Percentiles rank a stretch among this genome's conserved stretches.
Evolutionary conservation across 2,888 invertebrate genomes (phyloP).

Genomic region (Synergus itoensis): DNA sequence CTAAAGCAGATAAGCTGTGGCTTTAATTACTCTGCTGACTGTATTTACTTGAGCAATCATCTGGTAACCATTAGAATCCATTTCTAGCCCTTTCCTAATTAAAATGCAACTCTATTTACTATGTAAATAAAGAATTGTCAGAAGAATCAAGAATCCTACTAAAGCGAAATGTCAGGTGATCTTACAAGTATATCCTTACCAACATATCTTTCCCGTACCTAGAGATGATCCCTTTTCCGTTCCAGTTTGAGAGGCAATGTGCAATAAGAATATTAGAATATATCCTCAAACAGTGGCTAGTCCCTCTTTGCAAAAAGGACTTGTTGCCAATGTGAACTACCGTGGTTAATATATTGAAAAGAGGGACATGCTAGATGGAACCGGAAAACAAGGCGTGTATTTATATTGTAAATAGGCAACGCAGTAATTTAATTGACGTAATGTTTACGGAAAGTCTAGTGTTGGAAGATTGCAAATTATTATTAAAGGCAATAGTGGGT

Average conservation of each 20-base stretch:
- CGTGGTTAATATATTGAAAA: conserved; percentile 17
- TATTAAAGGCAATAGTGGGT: conserved; percentile 72
- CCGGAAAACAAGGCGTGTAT: conserved; percentile 64
- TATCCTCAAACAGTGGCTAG: conserved; percentile 27
- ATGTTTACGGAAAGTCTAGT: conserved; percentile 68
- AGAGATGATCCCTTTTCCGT: conserved; percentile 11
- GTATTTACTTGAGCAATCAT: neutral
- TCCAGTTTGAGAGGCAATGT: conserved; percentile 42
- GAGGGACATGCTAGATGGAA: conserved; percentile 41
- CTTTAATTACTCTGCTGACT: neutral
- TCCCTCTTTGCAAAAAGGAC: conserved; percentile 13
- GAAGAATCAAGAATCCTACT: conserved; percentile 21
- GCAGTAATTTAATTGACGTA: conserved; percentile 65
- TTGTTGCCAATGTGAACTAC: neutral
- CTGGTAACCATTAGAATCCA: neutral
- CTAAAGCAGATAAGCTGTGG: neutral
- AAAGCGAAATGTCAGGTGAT: neutral
- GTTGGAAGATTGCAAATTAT: conserved; percentile 70
- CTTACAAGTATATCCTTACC: conserved; percentile 17
- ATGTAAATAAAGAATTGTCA: neutral
- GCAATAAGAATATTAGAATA: conserved; percentile 50
- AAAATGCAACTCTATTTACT: neutral
- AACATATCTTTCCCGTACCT: conserved; percentile 25
- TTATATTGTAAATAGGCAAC: conserved; percentile 73
- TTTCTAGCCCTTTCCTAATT: neutral